These are phyloP conservation scores for Pelecanoides urinatrix DNA, from an alignment of 2,113 vertebrate genomes.

Conservation along the genomic window DNA sequence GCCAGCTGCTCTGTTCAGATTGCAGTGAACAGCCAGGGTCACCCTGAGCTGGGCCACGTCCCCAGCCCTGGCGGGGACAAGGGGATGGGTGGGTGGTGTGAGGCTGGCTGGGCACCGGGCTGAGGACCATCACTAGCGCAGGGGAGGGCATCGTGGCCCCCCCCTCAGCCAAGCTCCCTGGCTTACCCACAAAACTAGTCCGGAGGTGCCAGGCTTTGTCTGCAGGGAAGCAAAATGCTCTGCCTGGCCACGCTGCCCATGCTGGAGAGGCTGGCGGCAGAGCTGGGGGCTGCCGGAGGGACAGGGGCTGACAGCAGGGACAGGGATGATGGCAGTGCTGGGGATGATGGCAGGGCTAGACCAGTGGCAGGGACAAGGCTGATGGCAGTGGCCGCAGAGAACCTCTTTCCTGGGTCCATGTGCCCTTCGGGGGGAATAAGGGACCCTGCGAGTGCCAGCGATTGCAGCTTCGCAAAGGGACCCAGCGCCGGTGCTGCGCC, in stretches of 20 bases:
- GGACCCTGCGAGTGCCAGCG: neutral
- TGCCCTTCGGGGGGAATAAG: neutral
- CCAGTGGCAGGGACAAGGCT: neutral
- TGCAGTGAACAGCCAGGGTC: neutral
- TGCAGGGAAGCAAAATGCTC: neutral
- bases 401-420: neutral
- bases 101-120: neutral
- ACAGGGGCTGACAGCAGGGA: neutral
- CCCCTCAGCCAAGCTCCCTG: neutral
- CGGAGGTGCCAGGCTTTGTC: neutral
- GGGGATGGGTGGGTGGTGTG: neutral
- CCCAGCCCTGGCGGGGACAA: neutral
- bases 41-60: neutral
- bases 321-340: neutral
- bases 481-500: neutral
- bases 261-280: neutral
- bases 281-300: neutral
- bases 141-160: neutral
- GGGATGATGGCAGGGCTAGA: neutral
- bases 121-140: fast-evolving
- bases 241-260: neutral
- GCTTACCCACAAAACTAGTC: neutral
- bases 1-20: neutral
- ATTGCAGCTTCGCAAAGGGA: fast-evolving
- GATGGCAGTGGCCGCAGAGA: neutral